Evolutionary conservation across 1,140 invertebrate genomes (phyloP).

Genomic region (Steinernema khuongi): DNA sequence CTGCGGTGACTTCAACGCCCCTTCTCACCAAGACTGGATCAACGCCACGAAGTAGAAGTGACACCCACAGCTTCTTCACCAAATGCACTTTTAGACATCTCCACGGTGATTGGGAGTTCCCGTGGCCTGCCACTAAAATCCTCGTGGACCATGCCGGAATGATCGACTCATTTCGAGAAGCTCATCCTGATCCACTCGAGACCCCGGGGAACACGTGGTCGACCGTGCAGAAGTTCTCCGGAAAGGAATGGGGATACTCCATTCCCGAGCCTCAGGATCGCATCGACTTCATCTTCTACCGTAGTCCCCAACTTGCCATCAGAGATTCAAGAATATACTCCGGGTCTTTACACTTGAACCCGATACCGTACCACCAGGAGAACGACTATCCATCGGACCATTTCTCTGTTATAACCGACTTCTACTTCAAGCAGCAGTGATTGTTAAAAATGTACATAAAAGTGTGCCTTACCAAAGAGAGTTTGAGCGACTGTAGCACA

Average conservation of each 20-base stretch:
- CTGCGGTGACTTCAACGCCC: constrained; percentile 24
- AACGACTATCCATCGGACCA: constrained; percentile 20
- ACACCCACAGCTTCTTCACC: background rate
- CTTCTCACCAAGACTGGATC: constrained; percentile 42
- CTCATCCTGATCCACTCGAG: background rate
- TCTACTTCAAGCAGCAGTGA: constrained; percentile 8
- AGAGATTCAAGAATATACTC: background rate
- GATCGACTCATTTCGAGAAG: constrained; percentile 11
- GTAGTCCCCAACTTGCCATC: background rate
- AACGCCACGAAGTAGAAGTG: constrained; percentile 43
- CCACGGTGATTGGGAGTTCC: constrained; percentile 7
- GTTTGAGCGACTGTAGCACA: no score
- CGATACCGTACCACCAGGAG: background rate
- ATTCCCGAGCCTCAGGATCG: constrained; percentile 20
- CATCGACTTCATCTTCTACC: constrained; percentile 18
- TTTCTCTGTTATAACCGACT: constrained; percentile 15
- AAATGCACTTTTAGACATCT: background rate
- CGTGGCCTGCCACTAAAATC: constrained; percentile 10
- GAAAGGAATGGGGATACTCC: background rate
- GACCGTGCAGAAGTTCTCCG: constrained; percentile 15
- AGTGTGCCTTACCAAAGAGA: no score
- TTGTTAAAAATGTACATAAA: no score
- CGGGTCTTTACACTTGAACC: background rate
- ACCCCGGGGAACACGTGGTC: constrained; percentile 11
- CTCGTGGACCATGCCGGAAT: background rate